Evolutionary conservation across 1,140 invertebrate genomes (phyloP), one percentile per base, ranked within the genome.

Genomic region (Trichonephila clavipes): DNA sequence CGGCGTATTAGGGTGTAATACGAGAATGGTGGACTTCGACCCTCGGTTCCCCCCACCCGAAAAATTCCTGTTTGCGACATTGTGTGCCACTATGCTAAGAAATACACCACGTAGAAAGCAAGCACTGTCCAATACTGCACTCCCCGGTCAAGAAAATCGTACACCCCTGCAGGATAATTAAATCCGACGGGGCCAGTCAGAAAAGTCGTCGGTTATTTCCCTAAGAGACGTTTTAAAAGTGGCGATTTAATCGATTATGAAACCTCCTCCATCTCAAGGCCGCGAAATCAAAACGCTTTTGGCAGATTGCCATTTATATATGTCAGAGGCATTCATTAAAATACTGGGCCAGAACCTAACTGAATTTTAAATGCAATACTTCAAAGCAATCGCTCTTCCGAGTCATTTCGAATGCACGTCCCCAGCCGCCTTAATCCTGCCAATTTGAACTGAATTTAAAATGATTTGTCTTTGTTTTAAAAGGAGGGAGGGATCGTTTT

Each of bases 341-440:
- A 28, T 40, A 16, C 88, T 72, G 64, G 21, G 18, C 66, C n/a
- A 77, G 62, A 72, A 51, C 24, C n/a, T 89, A 58, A 69, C 40
- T 51, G 88, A 69, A 89, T 88, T 88, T 88, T 88, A 88, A 88
- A 88, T 21, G 86, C 62, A 64, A 88, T 88, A 66, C 64, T 88
- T 88, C 86, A 66, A 88, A 88, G 86, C 64, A 88, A 88, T 88
- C 40, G 86, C 44, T 85, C 34, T 59, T 85, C 83, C 83, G n/a
- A 24, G 82, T 28, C 24, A 77, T 77, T 77, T 40, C 72, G 34
- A 40, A 34, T 77, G 72, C 72, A 77, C 72, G 72, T 77, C 28
- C 28, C 51, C 66, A 24, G n/a, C 21, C 28, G 24, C 72, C 34
- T 19, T 77, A 40, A 77, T 77, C 34, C 72, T 40, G 28, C 28